Base-by-base conservation (phyloP, 2,113 vertebrate species). In the Chaetura pelagica region DNA sequence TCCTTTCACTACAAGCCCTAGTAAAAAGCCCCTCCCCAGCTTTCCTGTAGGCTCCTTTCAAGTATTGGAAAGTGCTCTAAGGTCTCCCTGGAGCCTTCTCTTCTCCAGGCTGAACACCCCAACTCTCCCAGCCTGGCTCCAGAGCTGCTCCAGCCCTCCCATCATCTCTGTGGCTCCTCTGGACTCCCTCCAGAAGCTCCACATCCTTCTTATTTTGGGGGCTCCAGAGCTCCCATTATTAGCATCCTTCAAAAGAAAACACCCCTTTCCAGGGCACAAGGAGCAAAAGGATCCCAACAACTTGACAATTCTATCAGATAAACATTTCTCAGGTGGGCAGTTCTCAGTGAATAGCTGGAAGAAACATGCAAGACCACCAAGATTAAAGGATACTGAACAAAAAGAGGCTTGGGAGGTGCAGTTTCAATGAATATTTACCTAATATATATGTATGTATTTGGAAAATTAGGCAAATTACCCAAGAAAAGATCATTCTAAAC, bases 191-290 rank as follows among this genome's bases (percentile, higher is more conserved):
- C 11, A 42, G 40, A 12, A 42, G 40, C 40, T 42, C 40, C 40
- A 42, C 14, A 12, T 42, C 40, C 40, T 42, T 42, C 40, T 42
- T 42, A 42, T 42, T 12, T 14, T 42, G 40, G 40, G 40, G 40
- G 40, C 40, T 42, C 40, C 27, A 9, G 27, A 12, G 15, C 19
- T 79, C 19, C 40, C 12, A 23, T 6, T 1, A 0, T 20, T 4
- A 29, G 32, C 52, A 67, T 34, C 54, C 61, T 59, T 51, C 42
- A 20, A 42, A 71, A 42, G 57, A 61, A 71, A 54, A 5, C 8
- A 12, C 9, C 16, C 27, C 3, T 27, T 66, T 69, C 76, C 34
- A 52, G 81, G 49, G 15, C 75, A 88, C 15, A 6, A 54, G 46
- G 29, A 29, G n/a, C 17, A 79, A 52, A 57, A 32, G 32, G 27